These are phyloP conservation scores for Heliconius cydno DNA, from an alignment of 2,888 invertebrate species.

Conservation along the genomic window DNA sequence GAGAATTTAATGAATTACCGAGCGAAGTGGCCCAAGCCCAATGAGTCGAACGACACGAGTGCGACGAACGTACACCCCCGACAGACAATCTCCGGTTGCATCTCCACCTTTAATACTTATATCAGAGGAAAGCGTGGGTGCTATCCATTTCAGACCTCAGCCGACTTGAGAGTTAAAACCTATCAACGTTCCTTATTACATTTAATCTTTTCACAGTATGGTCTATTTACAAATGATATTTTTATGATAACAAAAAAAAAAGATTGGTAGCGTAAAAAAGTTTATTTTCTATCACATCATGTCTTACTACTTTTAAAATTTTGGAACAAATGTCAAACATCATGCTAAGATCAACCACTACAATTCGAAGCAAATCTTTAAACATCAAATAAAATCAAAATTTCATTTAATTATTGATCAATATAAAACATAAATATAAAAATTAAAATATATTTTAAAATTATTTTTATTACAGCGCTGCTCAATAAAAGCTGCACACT, in stretches of 20 bases:
- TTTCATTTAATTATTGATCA: background rate
- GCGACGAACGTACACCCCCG: slow-evolving; percentile 70
- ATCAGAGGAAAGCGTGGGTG: slow-evolving; percentile 76
- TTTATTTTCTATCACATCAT: slow-evolving; percentile 82
- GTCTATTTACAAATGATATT: background rate
- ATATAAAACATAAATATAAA: background rate
- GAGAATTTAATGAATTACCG: slow-evolving; percentile 75
- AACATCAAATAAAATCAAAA: background rate
- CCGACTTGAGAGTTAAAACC: slow-evolving; percentile 39
- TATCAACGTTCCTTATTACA: slow-evolving; percentile 2
- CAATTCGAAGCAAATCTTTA: slow-evolving; percentile 71
- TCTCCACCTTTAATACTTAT: slow-evolving; percentile 49
- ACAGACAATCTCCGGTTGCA: slow-evolving; percentile 61
- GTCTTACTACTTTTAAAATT: slow-evolving; percentile 77
- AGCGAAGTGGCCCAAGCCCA: slow-evolving; percentile 66
- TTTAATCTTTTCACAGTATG: background rate
- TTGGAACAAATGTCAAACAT: slow-evolving; percentile 75
- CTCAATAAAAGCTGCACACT: slow-evolving; percentile 15
- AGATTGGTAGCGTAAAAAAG: slow-evolving; percentile 77
- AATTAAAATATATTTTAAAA: background rate
- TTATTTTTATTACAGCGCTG: background rate
- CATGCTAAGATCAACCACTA: slow-evolving; percentile 71
- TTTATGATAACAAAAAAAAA: slow-evolving; percentile 50
- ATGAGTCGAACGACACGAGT: slow-evolving; percentile 69
- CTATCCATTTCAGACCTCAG: slow-evolving; percentile 56